Base-by-base conservation (phyloP, 2,888 invertebrate genomes). In the Arctia plantaginis region DNA sequence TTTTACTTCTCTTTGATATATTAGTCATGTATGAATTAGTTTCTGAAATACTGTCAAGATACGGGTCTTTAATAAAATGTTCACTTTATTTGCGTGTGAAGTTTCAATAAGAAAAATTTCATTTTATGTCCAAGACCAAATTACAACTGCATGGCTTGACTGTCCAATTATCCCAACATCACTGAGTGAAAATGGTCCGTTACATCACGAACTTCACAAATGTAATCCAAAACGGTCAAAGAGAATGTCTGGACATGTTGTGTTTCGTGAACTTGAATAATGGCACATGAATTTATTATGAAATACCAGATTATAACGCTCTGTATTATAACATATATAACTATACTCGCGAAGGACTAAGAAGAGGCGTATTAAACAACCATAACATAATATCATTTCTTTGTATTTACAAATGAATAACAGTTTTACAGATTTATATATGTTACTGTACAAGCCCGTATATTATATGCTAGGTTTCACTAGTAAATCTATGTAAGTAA, bases 1-100 rank as follows among this genome's bases (percentile, higher is more conserved):
- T 76, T 83, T 77, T 64, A 72, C 67, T 66, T 73, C 75, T 73
- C 70, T 75, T 70, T 69, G 66, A 71, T 73, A 76, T 73, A 72
- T 71, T 71, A 74, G 68, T 80, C 72, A 77, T 66, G 65, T 77
- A 62, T 71, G 66, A 76, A 51, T 41, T 66, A 72, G 65, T 76
- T 70, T 65, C 67, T 75, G 67, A 66, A 67, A n/a, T 55, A n/a
- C 41, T 51, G 30, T 2, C 67, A 67, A 51, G 27, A 51, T n/a
- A 59, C 65, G 64, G 30, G 70, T 55, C 66, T 74, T 78, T 75
- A 64, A 71, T 67, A 62, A 67, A 75, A 73, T 68, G 64, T 72
- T 72, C 62, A 44, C n/a, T 47, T 67, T 62, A 47, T 10, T 72
- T 47, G 15, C 44, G 33, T 71, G 47, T 68, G 27, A 64, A 71